Evolutionary conservation across 2,113 vertebrate genomes (phyloP).

Genomic region (Percopsis transmontana): DNA sequence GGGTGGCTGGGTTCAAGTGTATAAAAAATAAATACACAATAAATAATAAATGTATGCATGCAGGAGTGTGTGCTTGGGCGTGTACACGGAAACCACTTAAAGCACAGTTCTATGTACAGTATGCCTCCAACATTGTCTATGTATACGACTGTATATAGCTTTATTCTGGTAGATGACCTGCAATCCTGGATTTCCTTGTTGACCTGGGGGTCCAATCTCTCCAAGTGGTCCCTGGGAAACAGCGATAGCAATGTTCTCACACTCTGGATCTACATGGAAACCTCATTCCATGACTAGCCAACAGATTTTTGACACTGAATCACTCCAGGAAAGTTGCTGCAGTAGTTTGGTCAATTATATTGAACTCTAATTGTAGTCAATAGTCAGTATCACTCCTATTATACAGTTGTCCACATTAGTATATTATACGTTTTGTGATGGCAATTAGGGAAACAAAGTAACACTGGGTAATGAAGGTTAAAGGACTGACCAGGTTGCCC

Average conservation of each 20-base stretch:
- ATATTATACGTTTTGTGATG: background rate
- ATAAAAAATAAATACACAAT: too few relatives aligned
- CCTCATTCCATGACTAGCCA: constrained; percentile 6
- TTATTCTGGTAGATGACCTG: constrained; percentile 75
- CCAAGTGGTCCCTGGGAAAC: constrained; percentile 82
- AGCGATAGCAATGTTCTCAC: background rate
- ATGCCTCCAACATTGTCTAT: background rate
- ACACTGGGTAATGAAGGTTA: background rate
- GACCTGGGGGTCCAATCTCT: constrained; percentile 86
- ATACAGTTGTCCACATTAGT: too few relatives aligned
- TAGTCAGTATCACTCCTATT: too few relatives aligned
- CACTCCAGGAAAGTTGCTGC: background rate
- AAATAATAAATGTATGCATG: background rate
- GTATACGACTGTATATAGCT: background rate
- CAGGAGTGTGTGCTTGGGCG: background rate
- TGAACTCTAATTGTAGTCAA: background rate
- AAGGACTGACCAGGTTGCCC: constrained; percentile 83
- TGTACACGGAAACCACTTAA: background rate
- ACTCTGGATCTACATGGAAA: constrained; percentile 5
- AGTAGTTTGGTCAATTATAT: background rate
- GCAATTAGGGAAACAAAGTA: background rate
- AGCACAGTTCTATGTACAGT: background rate
- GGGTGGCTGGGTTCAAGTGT: too few relatives aligned
- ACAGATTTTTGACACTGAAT: background rate
- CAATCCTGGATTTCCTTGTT: constrained; percentile 88